These are phyloP conservation scores for Nautilus pompilius DNA, from an alignment of 1,140 invertebrate species.

Conservation along the genomic window DNA sequence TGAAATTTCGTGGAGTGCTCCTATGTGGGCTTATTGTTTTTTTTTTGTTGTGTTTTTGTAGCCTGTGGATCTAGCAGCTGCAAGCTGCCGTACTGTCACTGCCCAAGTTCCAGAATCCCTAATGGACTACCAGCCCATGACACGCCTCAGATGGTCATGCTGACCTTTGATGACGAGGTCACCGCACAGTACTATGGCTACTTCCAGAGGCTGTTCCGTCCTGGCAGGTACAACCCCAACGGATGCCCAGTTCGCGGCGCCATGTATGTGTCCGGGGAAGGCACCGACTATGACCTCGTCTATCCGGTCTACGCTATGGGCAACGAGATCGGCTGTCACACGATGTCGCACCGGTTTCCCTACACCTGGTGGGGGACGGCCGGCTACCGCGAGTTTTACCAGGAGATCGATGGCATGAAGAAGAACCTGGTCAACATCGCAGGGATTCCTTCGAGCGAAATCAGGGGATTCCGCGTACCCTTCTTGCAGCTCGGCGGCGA, in stretches of 20 bases:
- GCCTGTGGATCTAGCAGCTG: conserved; percentile 15
- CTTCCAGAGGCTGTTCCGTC: conserved; percentile 30
- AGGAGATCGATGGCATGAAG: conserved; percentile 24
- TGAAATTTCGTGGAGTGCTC: no score
- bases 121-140: conserved; percentile 14
- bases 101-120: conserved; percentile 21
- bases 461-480: conserved; percentile 27
- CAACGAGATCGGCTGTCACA: conserved; percentile 28
- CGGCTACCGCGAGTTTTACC: conserved; percentile 22
- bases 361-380: conserved; percentile 31
- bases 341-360: conserved; percentile 26
- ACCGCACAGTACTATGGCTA: conserved; percentile 27
- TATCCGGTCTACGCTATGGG: conserved; percentile 31
- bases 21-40: no score
- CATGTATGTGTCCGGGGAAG: conserved; percentile 27
- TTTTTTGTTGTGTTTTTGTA: conserved; percentile 1
- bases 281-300: conserved; percentile 27
- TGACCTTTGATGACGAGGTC: conserved; percentile 33
- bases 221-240: conserved; percentile 30
- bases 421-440: conserved; percentile 12
- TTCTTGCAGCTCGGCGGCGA: conserved; percentile 29
- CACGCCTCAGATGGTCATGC: conserved; percentile 31
- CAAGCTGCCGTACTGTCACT: conserved; percentile 20
- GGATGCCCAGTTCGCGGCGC: conserved; percentile 29
- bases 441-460: conserved; percentile 15